Conservation (phyloP, 2,888 invertebrate genomes). For the Hanleya hanleyi region DNA sequence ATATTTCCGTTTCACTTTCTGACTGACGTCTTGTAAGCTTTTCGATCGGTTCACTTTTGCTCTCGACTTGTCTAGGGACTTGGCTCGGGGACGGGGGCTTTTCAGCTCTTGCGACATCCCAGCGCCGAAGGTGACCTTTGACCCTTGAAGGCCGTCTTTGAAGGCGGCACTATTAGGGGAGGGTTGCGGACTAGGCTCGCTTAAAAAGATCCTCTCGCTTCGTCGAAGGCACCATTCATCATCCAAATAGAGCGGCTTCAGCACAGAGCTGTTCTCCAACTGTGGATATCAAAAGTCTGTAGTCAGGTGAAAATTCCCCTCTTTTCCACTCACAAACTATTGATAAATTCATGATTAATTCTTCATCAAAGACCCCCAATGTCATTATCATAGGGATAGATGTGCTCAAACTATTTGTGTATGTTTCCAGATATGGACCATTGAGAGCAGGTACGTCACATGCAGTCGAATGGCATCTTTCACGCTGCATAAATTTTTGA, state of each 20-base stretch:
- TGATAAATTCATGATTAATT: too few relatives aligned
- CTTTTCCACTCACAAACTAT: too few relatives aligned
- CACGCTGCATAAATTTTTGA: too few relatives aligned
- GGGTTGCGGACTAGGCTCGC: slow-evolving; percentile 66
- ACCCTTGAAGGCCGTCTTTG: too few relatives aligned
- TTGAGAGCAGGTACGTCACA: too few relatives aligned
- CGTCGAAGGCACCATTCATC: slow-evolving; percentile 69
- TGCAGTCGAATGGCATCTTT: too few relatives aligned
- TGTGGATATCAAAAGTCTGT: slow-evolving; percentile 18
- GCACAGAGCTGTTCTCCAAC: slow-evolving; percentile 47
- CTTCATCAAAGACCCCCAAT: too few relatives aligned
- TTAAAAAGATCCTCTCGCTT: slow-evolving; percentile 74
- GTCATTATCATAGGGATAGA: too few relatives aligned
- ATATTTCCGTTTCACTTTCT: slow-evolving; percentile 66
- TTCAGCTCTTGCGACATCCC: slow-evolving; percentile 7
- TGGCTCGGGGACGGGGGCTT: slow-evolving; percentile 17
- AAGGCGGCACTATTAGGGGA: not conserved
- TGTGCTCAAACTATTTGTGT: too few relatives aligned
- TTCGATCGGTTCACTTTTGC: slow-evolving; percentile 49
- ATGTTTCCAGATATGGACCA: too few relatives aligned
- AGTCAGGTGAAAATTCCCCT: not conserved
- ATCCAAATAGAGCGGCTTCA: slow-evolving; percentile 64
- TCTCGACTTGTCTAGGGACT: slow-evolving; percentile 30
- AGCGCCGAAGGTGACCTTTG: not conserved
- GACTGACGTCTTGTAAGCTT: slow-evolving; percentile 56